Evolutionary conservation across 2,888 invertebrate genomes (phyloP), one percentile per base, ranked within the genome.

Genomic region (Apodemia mormo): DNA sequence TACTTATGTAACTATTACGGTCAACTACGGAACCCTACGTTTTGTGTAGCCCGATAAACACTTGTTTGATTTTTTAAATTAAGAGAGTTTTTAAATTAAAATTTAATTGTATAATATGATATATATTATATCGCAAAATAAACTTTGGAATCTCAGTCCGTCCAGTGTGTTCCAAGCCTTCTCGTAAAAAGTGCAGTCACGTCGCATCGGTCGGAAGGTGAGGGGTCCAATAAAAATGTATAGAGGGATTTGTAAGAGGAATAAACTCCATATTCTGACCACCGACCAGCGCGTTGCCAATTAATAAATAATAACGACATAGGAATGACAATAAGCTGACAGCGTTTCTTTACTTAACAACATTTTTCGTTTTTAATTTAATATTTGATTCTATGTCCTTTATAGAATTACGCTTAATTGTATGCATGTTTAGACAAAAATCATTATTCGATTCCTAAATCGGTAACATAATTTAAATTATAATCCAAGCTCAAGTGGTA

Each of bases 171-270:
- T 69, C 58, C 56, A 14, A 9, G 43, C 78, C 74, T 78, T 77
- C 76, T 72, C 75, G 79, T 76, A 73, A 77, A 76, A 78, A 90
- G 74, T 76, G 89, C 6, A 71, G 75, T 87, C 92, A 91, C 92
- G 92, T 89, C 75, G 77, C 45, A 61, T 72, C 74, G 78, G 82
- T 79, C 81, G 81, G 86, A 89, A 91, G 91, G 92, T 90, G 85
- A 87, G 83, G 85, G 82, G 80, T 83, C 90, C 91, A 92, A 92
- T 92, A 92, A 90, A 92, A 92, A 92, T 92, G 92, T 91, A 92
- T 92, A 86, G 90, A 86, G 81, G 92, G 92, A 90, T 92, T 90
- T 90, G 88, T 85, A 81, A 80, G 81, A 78, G 79, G 83, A 85
- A 86, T 86, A 85, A 85, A 86, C 85, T 81, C 76, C 77, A 78